A percentile compares a stretch with the other conserved stretches of the same genome.
These are phyloP conservation scores for Dromas ardeola DNA, from an alignment of 2,113 vertebrate genomes.

Conservation along the genomic window DNA sequence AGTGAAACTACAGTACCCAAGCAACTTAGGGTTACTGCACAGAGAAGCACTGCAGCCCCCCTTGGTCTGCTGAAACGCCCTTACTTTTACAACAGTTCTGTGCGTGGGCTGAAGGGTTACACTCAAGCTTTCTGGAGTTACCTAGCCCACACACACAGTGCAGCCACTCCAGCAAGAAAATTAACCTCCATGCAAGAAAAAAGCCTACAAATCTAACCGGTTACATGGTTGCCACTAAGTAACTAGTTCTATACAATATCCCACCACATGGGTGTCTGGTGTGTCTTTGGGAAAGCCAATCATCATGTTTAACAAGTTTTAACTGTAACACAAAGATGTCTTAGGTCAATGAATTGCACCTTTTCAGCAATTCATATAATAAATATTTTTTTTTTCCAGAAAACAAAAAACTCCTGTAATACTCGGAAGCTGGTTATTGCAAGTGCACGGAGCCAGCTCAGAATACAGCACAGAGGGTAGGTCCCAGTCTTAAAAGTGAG, in stretches of 20 bases:
- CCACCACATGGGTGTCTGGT: too few species aligned
- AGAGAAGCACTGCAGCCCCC: not conserved
- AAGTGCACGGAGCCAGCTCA: not conserved
- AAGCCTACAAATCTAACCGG: not conserved
- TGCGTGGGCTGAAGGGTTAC: fast-evolving
- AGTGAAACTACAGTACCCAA: not conserved
- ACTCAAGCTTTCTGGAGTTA: not conserved
- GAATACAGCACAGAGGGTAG: not conserved
- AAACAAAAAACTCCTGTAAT: not conserved
- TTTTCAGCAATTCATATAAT: not conserved
- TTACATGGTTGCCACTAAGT: not conserved
- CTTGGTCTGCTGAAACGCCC: not conserved
- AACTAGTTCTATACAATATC: not conserved
- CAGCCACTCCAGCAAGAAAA: not conserved
- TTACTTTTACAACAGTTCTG: not conserved
- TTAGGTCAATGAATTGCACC: not conserved
- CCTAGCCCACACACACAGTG: too few species aligned
- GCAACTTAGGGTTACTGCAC: not conserved
- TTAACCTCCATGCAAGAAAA: not conserved
- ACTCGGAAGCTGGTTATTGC: not conserved
- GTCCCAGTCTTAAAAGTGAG: not conserved
- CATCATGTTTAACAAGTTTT: not conserved
- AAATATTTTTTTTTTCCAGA: not conserved
- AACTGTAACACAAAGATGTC: not conserved
- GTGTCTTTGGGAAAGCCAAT: not conserved